A percentile compares a stretch with the other conserved stretches of the same genome.
Conservation (phyloP, 92 coral and sea anemone genomes). For the Blastomussa wellsi region DNA sequence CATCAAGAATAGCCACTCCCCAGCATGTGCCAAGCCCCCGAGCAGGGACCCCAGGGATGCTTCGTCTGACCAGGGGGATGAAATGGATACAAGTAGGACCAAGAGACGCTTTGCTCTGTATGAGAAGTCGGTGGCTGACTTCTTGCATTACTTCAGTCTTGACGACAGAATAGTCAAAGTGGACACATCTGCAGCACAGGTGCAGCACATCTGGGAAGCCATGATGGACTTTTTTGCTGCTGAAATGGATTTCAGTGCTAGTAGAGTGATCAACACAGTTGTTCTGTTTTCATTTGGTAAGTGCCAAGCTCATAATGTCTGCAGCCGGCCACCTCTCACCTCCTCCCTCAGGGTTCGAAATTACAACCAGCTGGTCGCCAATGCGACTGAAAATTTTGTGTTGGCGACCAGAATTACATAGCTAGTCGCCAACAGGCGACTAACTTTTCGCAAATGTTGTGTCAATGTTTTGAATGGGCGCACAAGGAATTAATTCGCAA, state of each 20-base stretch:
- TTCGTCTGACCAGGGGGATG: constrained; percentile 74
- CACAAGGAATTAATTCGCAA: too few relatives aligned
- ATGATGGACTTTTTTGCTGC: constrained; percentile 87
- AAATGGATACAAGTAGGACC: constrained; percentile 86
- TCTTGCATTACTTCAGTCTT: constrained; percentile 64
- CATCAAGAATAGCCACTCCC: constrained; percentile 80
- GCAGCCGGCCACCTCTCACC: too few relatives aligned
- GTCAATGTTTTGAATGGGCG: too few relatives aligned
- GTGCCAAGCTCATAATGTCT: background rate
- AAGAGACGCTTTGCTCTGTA: constrained; percentile 80
- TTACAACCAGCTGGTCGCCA: too few relatives aligned
- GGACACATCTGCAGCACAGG: constrained; percentile 79
- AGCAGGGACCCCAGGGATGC: constrained; percentile 63
- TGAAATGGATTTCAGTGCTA: constrained; percentile 85
- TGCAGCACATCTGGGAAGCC: constrained; percentile 87
- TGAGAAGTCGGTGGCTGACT: constrained; percentile 75
- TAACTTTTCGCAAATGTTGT: too few relatives aligned
- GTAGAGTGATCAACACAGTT: constrained; percentile 74
- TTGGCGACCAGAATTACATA: too few relatives aligned
- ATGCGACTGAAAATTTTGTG: too few relatives aligned
- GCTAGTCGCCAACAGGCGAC: too few relatives aligned
- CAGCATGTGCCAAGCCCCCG: constrained; percentile 69
- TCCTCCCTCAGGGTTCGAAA: too few relatives aligned
- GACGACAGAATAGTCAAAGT: constrained; percentile 69
- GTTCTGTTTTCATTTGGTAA: constrained; percentile 81